Base-by-base conservation (phyloP, 2,888 invertebrate species). In the Parnassius orleans region DNA sequence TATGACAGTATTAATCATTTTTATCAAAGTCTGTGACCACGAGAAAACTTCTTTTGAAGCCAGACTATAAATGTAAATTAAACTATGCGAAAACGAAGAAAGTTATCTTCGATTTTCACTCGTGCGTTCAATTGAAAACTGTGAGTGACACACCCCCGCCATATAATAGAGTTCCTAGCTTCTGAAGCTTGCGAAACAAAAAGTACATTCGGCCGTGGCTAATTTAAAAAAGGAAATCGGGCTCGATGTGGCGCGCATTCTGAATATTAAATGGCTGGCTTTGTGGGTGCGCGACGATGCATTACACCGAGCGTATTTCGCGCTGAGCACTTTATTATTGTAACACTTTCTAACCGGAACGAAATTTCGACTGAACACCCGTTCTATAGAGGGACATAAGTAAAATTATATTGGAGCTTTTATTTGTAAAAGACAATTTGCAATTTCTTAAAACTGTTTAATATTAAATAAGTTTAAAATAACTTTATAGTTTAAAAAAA, bases 191-290 rank as follows among this genome's bases (percentile, higher is more conserved):
- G 76, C 82, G 82, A 89, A 89, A 89, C 89, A 90, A 90, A 87
- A 86, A 87, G 80, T 80, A 89, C 84, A 82, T 80, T 86, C 85
- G 86, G 78, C 87, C 86, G 86, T 85, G 76, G 89, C 88, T 90
- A 90, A 90, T 90, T 90, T 87, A 80, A 88, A 90, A 89, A 87
- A 89, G 90, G 86, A 88, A 89, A 90, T 89, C 86, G 87, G 87
- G 84, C 81, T 80, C 76, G 72, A 75, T 72, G 78, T 68, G 77
- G 75, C 74, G 78, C 84, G 84, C 80, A 79, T 69, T 70, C 76
- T 68, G 88, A 87, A 88, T 88, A 83, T 77, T 69, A 75, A 87
- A 86, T 86, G 86, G 85, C 78, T 68, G 66, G 78, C 79, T 81
- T 83, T 83, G 86, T 84, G 90, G 89, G 88, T 86, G 90, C 82